These are phyloP conservation scores for Chrysina gloriosa DNA, from an alignment of 2,888 invertebrate genomes.

Conservation along the genomic window DNA sequence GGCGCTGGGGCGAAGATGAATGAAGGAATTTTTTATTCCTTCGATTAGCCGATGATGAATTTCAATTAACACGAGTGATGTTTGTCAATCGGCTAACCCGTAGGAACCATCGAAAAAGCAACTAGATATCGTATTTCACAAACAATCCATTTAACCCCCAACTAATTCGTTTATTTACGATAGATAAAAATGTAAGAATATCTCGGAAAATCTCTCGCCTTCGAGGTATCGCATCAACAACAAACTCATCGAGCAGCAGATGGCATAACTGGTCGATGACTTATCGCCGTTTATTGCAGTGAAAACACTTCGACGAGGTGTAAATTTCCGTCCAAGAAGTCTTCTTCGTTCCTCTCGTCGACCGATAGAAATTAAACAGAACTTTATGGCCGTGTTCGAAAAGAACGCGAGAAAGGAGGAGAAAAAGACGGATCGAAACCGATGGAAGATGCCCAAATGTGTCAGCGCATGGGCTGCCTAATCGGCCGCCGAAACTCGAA, in stretches of 20 bases:
- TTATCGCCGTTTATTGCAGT: slow-evolving; percentile 48
- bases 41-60: too few species aligned
- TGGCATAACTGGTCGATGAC: slow-evolving; percentile 55
- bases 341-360: not conserved
- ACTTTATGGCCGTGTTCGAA: slow-evolving; percentile 13
- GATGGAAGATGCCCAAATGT: not conserved
- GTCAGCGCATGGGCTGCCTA: not conserved
- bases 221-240: not conserved
- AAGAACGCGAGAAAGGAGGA: not conserved
- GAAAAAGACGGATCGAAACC: not conserved
- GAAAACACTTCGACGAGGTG: slow-evolving; percentile 49
- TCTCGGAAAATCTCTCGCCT: not conserved
- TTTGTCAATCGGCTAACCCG: too few species aligned
- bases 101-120: too few species aligned
- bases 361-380: slow-evolving; percentile 27
- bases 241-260: slow-evolving; percentile 38
- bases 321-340: slow-evolving; percentile 51
- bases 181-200: too few species aligned
- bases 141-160: too few species aligned
- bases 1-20: too few species aligned
- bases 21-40: too few species aligned
- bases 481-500: not conserved
- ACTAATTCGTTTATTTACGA: too few species aligned
- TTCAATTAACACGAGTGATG: too few species aligned
- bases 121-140: too few species aligned